Conservation (phyloP, 2,888 invertebrate species). For the Acanthosepion esculentum region DNA sequence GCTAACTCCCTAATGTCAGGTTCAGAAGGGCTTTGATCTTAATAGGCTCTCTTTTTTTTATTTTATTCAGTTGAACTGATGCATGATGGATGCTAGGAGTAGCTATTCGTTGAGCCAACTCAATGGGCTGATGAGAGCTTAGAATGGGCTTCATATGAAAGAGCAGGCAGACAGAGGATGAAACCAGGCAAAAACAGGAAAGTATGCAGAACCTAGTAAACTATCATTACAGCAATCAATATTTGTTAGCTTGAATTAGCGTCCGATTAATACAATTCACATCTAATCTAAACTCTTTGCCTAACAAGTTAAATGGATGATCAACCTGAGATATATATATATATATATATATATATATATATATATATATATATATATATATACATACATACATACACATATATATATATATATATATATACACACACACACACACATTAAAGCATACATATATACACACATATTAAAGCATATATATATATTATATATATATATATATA, state of each 20-base stretch:
- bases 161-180: not conserved
- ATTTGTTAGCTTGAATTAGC: not conserved
- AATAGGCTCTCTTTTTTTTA: not conserved
- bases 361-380: no score
- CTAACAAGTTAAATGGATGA: not conserved
- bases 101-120: not conserved
- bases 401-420: no score
- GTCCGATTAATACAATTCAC: not conserved
- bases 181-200: not conserved
- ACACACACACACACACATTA: no score
- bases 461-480: no score
- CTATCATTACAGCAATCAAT: not conserved
- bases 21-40: not conserved
- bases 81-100: not conserved
- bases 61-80: slow-evolving; percentile 2
- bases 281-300: not conserved
- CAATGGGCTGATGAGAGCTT: not conserved
- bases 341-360: no score
- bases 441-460: no score
- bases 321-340: not conserved
- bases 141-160: not conserved
- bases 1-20: not conserved
- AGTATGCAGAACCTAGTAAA: not conserved
- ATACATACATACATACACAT: no score
- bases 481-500: no score